Evolutionary conservation across 2,797 vertebrate genomes (phyloP), one percentile per base, ranked within the genome.

Genomic region (Amazona ochrocephala): DNA sequence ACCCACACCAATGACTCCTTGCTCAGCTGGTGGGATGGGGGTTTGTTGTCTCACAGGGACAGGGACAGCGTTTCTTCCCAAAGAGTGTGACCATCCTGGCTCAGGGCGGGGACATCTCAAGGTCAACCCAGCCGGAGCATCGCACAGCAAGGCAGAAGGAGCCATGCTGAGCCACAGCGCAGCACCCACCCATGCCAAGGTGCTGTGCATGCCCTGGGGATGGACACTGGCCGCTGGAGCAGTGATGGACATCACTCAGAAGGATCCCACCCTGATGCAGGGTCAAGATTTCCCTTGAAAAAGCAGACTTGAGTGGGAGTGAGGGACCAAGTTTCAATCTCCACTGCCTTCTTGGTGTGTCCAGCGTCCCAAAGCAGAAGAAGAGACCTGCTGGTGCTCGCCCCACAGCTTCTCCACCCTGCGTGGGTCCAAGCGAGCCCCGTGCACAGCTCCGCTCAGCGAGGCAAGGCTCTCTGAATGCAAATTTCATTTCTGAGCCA

Each of bases 401-500:
- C 61, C 78, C 81, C 78, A 64, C 1, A 0, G 79, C 34, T 90
- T 34, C 53, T 85, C 70, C 42, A 10, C 13, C 39, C 58, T 0
- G 0, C 5, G 2, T 5, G 4, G 79, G 87, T 95, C 92, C 6
- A 4, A 11, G 65, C 0, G 0, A 94, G 90, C 73, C 72, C 81
- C 23, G 1, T 44, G 76, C 54, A n/a, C 45, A 58, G 86, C 92
- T 84, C 80, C 8, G 19, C 5, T 2, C 22, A 19, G 73, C 5
- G 2, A 91, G 73, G 90, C 87, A 96, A 93, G 84, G 90, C 92
- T 97, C 93, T 91, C 95, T 92, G 96, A 97, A 97, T 97, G 97
- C 97, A 95, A 96, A 97, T 97, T 97, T 98, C 97, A 97, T 98
- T 98, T 98, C 97, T 97, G 96, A 97, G 97, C 96, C 96, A 97